Evolutionary conservation across 2,797 vertebrate species (phyloP), one percentile per base, ranked within the genome.

Genomic region (Pantherophis alleghaniensis): DNA sequence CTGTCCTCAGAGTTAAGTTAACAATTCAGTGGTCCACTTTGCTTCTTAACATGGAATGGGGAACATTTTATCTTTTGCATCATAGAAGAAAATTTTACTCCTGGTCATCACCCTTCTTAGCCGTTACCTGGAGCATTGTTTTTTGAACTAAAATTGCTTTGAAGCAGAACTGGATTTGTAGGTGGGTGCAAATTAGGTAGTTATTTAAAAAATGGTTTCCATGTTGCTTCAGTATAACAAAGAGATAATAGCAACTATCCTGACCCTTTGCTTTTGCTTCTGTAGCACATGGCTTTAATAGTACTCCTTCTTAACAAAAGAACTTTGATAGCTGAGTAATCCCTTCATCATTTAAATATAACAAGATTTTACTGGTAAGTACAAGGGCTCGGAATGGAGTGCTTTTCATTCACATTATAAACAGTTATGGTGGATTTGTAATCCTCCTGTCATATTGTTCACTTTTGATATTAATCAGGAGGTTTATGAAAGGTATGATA

Each of bases 401-500:
- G 24, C 97, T 97, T 97, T 98, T 98, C 97, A 97, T 97, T 97
- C 96, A 91, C 96, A 98, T 96, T 98, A 97, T 98, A 98, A 98
- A 98, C 98, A 98, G 97, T 98, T 98, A 96, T 96, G 97, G 97
- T 98, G 97, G 97, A 97, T 97, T 98, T 96, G 97, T 98, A 98
- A 98, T 98, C 98, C 97, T 96, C 95, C 97, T 98, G 98, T 98
- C 98, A 98, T 97, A 97, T 95, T 96, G 96, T 94, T 97, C 97
- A 96, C 97, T 97, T 97, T 98, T 98, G 97, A 97, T 98, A 98
- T 98, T 98, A 98, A 98, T 98, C 98, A 98, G 97, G 93, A 92
- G 96, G 97, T 98, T 98, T 98, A 97, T 97, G 97, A 97, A 98
- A 98, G 97, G 97, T 98, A 94, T 89, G 97, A 92, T 59, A 91